Evolutionary conservation across 1,140 invertebrate genomes (phyloP).

Genomic region (Planococcus citri): DNA sequence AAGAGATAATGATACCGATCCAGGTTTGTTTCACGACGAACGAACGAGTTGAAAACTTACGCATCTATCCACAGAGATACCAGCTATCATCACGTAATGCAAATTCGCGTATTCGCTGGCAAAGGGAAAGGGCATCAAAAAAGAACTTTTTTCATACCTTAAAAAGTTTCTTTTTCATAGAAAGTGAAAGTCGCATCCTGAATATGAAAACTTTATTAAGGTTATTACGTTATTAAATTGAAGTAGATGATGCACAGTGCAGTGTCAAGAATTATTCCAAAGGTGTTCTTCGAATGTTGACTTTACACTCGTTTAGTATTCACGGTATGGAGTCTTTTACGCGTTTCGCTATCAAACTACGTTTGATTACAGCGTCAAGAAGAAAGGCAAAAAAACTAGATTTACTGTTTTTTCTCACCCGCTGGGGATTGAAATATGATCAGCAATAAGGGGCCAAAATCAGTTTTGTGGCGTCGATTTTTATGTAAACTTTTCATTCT

Average conservation of each 20-base stretch:
- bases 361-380: background rate
- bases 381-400: background rate
- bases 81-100: slow-evolving; percentile 14
- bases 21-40: too few relatives aligned
- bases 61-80: too few relatives aligned
- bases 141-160: background rate
- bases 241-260: slow-evolving; percentile 11
- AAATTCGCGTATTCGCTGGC: too few relatives aligned
- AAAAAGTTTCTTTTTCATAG: slow-evolving; percentile 15
- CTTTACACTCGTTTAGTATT: slow-evolving; percentile 10
- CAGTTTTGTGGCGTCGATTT: background rate
- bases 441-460: background rate
- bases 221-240: slow-evolving; percentile 20
- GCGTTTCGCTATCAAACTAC: slow-evolving; percentile 18
- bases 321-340: slow-evolving; percentile 13
- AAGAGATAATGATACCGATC: too few relatives aligned
- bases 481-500: background rate
- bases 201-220: slow-evolving; percentile 19
- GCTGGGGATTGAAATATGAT: background rate
- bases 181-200: slow-evolving; percentile 14
- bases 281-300: slow-evolving; percentile 16
- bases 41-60: too few relatives aligned
- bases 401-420: background rate
- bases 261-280: slow-evolving; percentile 17
- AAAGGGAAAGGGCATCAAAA: slow-evolving; percentile 5